phyloP scores from a whole-genome alignment of 2,797 vertebrate species.

The Centropyge bicolor region DNA sequence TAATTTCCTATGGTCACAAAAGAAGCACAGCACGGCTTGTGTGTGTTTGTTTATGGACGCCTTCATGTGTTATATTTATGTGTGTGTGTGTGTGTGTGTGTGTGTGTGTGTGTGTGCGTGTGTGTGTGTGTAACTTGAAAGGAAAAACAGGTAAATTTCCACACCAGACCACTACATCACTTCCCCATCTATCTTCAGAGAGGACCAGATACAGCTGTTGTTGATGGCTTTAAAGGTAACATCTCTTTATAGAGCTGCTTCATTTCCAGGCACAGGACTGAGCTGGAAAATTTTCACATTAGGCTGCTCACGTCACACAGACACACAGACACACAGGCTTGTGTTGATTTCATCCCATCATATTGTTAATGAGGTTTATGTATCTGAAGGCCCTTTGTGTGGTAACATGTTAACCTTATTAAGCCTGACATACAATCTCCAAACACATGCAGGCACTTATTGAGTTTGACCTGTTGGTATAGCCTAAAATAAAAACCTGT shows the following conservation, averaged over 20 bases:
- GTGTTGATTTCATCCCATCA: slow-evolving; percentile 16
- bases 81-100: slow-evolving; percentile 5
- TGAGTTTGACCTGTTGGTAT: background rate
- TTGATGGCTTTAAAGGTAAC: slow-evolving; percentile 1
- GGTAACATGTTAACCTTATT: slow-evolving; percentile 25
- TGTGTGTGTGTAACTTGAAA: slow-evolving; percentile 8
- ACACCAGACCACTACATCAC: slow-evolving; percentile 22
- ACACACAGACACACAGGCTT: background rate
- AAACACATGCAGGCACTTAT: background rate
- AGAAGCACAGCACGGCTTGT: background rate
- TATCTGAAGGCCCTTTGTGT: slow-evolving; percentile 3
- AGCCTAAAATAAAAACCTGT: background rate
- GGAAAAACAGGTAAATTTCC: slow-evolving; percentile 55
- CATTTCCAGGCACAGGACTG: slow-evolving; percentile 42
- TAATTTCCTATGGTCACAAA: slow-evolving; percentile 26
- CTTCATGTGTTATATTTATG: background rate
- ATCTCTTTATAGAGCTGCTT: slow-evolving; percentile 35
- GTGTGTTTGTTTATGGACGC: slow-evolving; percentile 31
- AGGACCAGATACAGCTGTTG: slow-evolving; percentile 17
- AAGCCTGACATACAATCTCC: slow-evolving; percentile 16
- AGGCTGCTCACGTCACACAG: slow-evolving; percentile 32
- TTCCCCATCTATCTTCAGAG: slow-evolving; percentile 37
- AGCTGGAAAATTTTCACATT: slow-evolving; percentile 60
- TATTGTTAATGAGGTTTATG: slow-evolving; percentile 36
- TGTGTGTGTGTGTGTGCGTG: slow-evolving; percentile 2